Percentiles rank a stretch among this genome's conserved stretches.
These are phyloP conservation scores for Poecilia gillii DNA, from an alignment of 2,797 vertebrate species.

Conservation along the genomic window DNA sequence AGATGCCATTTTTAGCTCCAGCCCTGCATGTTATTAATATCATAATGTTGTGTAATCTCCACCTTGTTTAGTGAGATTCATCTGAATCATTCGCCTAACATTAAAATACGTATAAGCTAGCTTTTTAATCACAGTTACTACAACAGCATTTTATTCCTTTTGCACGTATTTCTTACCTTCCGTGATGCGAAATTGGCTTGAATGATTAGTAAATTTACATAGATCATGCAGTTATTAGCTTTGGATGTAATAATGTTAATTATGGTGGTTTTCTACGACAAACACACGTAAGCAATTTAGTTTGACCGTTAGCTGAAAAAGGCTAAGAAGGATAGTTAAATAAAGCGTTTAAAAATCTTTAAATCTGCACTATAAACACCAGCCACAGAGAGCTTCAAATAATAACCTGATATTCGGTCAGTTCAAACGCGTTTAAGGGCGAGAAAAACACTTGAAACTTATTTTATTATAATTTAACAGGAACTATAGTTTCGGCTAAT, in stretches of 20 bases:
- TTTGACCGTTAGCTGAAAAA: neutral
- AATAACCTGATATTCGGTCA: neutral
- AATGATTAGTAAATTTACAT: neutral
- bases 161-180: neutral
- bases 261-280: neutral
- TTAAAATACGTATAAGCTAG: neutral
- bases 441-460: neutral
- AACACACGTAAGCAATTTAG: neutral
- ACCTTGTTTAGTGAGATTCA: neutral
- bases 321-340: slow-evolving; percentile 9
- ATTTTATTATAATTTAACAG: neutral
- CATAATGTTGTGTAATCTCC: neutral
- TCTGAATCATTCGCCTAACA: neutral
- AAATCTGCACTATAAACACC: accelerated
- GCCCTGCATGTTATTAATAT: slow-evolving; percentile 5
- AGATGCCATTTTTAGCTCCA: slow-evolving; percentile 49
- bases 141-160: neutral
- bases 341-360: neutral
- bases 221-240: no score
- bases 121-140: neutral
- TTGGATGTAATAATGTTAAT: neutral
- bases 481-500: slow-evolving; percentile 8
- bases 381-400: accelerated
- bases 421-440: neutral
- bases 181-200: no score